A percentile compares a stretch with the other conserved stretches of the same genome.
These are phyloP conservation scores for Hydrozoanthus tunicans DNA, from an alignment of 64 coral and sea anemone species.

Conservation along the genomic window DNA sequence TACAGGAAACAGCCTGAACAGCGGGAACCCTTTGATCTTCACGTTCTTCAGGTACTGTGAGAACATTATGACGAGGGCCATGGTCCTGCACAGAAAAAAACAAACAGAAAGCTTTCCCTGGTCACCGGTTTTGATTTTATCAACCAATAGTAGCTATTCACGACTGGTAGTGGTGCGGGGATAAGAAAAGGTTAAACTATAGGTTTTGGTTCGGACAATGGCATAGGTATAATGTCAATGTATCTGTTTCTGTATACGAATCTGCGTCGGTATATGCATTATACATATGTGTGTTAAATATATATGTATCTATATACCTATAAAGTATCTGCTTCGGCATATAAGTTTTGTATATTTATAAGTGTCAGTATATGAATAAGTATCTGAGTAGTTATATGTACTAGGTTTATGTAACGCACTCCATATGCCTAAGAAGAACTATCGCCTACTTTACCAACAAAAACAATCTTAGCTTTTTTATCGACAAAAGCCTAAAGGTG, in stretches of 20 bases:
- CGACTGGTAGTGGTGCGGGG: background rate
- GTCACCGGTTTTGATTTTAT: no score
- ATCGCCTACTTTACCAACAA: no score
- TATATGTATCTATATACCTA: background rate
- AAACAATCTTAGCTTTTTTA: no score
- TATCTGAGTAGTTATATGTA: no score
- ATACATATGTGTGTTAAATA: background rate
- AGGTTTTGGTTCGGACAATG: background rate
- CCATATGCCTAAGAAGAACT: no score
- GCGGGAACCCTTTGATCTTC: slow-evolving; percentile 61
- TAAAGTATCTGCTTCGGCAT: no score
- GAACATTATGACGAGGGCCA: slow-evolving; percentile 80
- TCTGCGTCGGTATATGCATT: no score
- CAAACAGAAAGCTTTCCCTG: background rate
- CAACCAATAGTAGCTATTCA: background rate
- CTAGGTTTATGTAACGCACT: no score
- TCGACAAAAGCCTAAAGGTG: no score
- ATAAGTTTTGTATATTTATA: background rate
- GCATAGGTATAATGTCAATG: background rate
- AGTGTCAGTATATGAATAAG: background rate
- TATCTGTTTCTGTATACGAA: no score
- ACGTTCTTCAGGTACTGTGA: slow-evolving; percentile 82
- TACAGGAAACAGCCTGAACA: slow-evolving; percentile 95
- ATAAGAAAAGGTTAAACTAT: background rate
- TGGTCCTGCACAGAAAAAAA: slow-evolving; percentile 63